These are phyloP conservation scores for Lacerta bilineata DNA, from an alignment of 2,797 vertebrate genomes.

Conservation along the genomic window DNA sequence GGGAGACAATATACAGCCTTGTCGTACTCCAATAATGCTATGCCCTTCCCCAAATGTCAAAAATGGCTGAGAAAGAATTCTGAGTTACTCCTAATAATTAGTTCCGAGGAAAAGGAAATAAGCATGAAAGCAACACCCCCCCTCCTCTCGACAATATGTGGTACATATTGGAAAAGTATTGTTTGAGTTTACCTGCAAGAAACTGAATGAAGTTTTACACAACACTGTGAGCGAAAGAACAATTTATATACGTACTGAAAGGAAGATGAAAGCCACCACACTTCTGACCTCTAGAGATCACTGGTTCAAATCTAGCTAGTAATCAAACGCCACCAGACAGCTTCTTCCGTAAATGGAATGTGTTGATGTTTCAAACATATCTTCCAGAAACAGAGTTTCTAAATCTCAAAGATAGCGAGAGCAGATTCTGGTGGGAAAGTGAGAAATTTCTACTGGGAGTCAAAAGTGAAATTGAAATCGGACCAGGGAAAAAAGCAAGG, in stretches of 20 bases:
- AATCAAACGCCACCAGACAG: conserved; percentile 33
- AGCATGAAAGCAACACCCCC: background rate
- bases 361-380: conserved; percentile 35
- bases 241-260: conserved; percentile 28
- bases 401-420: conserved; percentile 21
- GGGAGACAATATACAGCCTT: too few relatives aligned
- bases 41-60: too few relatives aligned
- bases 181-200: background rate
- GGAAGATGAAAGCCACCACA: conserved; percentile 19
- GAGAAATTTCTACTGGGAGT: conserved; percentile 26
- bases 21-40: too few relatives aligned
- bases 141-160: background rate
- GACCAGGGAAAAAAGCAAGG: conserved; percentile 11
- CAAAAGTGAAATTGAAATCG: conserved; percentile 30
- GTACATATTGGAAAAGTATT: background rate
- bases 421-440: background rate
- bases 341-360: conserved; percentile 30
- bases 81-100: background rate
- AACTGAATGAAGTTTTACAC: conserved; percentile 5
- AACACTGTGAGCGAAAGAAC: background rate
- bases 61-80: background rate
- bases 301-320: conserved; percentile 26
- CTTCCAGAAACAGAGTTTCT: conserved; percentile 13
- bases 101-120: background rate
- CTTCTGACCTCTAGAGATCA: conserved; percentile 26